Base-by-base conservation (phyloP, 2,888 invertebrate species). In the Plutella xylostella region DNA sequence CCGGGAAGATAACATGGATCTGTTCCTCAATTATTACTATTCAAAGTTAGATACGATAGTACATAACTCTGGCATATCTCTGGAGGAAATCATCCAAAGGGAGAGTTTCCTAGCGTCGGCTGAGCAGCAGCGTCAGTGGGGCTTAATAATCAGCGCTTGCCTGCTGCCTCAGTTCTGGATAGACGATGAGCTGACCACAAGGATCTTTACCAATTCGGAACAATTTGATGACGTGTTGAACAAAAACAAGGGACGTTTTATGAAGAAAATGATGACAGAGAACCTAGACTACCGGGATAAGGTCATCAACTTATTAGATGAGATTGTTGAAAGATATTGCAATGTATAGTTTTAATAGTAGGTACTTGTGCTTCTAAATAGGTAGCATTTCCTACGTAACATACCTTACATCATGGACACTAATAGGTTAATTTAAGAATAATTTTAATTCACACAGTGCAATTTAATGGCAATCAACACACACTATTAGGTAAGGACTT, bases 21-120 rank as follows among this genome's bases (percentile, higher is more conserved):
- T 60, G 5, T 77, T 90, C 47, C 53, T 90, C 17, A 64, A 82
- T 45, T 74, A 80, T 49, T 92, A 91, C 62, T 87, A 88, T 53
- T 55, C 70, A 28, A 72, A 74, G 51, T 66, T 90, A 47, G 51
- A 59, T 12, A 56, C 58, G 31, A 73, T 85, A 50, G 65, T 90
- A 1, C 46, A 51, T 6, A 59, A 60, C 4, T 60, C 82, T 40
- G 57, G 63, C 9, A 54, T 89, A 1, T 46, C 70, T 33, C 61
- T 85, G 7, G 63, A 70, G 3, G 54, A 69, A 12, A 58, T 86
- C 46, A 55, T 89, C 11, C 56, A 76, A 1, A 68, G 69, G 48
- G 43, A 68, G 2, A 65, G 76, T 35, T 87, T 87, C 54, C 52
- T 79, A 0, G 61, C 63, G 34, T 79, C 82, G 31, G 72, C 82